Percentiles rank a stretch among this genome's conserved stretches.
These are phyloP conservation scores for Apus apus DNA, from an alignment of 2,113 vertebrate species.

Conservation along the genomic window DNA sequence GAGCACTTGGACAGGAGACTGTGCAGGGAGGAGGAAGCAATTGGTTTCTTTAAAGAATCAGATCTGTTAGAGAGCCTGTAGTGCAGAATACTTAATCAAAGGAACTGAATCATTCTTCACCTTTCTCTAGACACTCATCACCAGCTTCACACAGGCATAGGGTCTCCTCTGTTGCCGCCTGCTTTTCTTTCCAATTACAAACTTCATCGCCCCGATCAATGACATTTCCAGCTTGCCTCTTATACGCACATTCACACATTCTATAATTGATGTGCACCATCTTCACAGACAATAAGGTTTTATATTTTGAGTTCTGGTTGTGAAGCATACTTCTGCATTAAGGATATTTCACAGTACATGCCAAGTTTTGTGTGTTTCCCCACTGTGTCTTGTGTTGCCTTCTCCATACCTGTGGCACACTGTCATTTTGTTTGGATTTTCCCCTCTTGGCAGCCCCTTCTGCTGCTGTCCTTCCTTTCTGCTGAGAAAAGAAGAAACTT, in stretches of 20 bases:
- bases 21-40: background rate
- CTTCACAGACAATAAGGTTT: background rate
- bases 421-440: background rate
- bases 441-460: background rate
- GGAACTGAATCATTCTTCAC: background rate
- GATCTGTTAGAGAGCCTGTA: background rate
- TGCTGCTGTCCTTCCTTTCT: conserved; percentile 3
- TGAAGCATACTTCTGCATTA: background rate
- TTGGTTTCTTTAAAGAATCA: background rate
- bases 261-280: background rate
- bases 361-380: background rate
- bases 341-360: background rate
- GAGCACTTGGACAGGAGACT: background rate
- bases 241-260: background rate
- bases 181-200: background rate
- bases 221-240: background rate
- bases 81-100: background rate
- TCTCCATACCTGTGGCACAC: background rate
- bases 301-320: background rate
- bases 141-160: background rate
- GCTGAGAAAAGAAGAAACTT: background rate
- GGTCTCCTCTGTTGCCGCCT: background rate
- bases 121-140: background rate
- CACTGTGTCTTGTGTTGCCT: background rate
- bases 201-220: background rate